A percentile compares a stretch with the other conserved stretches of the same genome.
Evolutionary conservation across 2,113 vertebrate genomes (phyloP).

Genomic region (Oryzias melastigma): DNA sequence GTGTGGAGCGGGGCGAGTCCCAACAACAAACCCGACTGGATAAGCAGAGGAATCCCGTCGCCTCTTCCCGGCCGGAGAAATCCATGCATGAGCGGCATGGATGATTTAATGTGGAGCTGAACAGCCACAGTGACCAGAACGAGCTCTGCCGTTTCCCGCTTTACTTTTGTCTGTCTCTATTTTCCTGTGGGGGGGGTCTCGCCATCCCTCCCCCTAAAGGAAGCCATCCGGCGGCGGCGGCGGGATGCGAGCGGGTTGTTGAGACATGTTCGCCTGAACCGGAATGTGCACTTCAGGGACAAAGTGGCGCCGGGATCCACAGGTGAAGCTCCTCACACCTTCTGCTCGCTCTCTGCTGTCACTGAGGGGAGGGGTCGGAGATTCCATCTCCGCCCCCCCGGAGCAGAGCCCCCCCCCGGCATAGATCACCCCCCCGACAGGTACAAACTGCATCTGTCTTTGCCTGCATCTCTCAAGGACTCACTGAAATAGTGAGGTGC

Average conservation of each 20-base stretch:
- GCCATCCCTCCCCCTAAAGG: not conserved
- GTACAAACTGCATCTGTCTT: conserved; percentile 78
- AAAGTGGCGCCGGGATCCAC: conserved; percentile 26
- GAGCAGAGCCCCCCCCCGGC: no score
- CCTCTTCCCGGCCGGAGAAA: conserved; percentile 63
- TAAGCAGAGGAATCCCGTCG: conserved; percentile 68
- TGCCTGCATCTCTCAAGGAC: conserved; percentile 73
- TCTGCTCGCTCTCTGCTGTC: conserved; percentile 62
- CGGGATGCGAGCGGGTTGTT: conserved; percentile 17
- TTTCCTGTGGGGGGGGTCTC: not conserved
- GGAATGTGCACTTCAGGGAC: conserved; percentile 9
- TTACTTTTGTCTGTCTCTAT: conserved; percentile 38
- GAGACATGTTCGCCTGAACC: conserved; percentile 14
- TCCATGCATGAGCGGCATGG: conserved; percentile 50
- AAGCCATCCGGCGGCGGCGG: not conserved
- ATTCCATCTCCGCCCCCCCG: conserved; percentile 70
- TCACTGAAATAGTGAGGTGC: conserved; percentile 68
- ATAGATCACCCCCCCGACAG: conserved; percentile 72
- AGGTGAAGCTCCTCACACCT: conserved; percentile 52
- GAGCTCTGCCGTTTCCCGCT: conserved; percentile 49
- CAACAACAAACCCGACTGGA: conserved; percentile 66
- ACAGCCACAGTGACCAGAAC: conserved; percentile 63
- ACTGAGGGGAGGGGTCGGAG: conserved; percentile 58
- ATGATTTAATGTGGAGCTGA: conserved; percentile 67
- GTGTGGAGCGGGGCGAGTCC: conserved; percentile 62